phyloP scores from a whole-genome alignment of 2,113 vertebrate species.

The Sceloporus undulatus region DNA sequence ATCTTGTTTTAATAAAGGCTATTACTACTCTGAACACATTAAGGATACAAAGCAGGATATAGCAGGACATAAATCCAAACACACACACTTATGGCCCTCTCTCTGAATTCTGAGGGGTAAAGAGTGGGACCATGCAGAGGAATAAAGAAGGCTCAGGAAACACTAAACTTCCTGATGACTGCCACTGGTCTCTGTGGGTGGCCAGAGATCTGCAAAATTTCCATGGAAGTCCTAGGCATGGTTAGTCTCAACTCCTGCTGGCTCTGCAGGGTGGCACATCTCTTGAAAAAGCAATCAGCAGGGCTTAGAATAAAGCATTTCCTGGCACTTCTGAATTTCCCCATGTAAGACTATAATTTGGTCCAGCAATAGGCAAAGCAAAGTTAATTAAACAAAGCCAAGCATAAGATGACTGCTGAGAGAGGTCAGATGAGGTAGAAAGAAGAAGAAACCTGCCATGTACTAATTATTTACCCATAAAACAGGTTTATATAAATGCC shows the following conservation, averaged over 20 bases:
- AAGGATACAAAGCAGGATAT: constrained; percentile 20
- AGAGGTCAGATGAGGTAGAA: constrained; percentile 3
- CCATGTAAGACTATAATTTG: constrained; percentile 10
- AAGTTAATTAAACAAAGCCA: constrained; percentile 31
- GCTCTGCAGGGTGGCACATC: not conserved
- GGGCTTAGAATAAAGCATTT: constrained; percentile 16
- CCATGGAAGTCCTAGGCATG: not conserved
- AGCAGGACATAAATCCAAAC: constrained; percentile 40
- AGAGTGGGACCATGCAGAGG: not conserved
- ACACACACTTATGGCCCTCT: constrained; percentile 20
- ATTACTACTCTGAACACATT: not conserved
- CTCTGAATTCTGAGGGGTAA: constrained; percentile 34
- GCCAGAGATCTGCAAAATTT: constrained; percentile 24
- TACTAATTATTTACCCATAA: constrained; percentile 10
- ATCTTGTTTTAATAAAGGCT: constrained; percentile 8
- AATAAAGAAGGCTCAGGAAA: constrained; percentile 47
- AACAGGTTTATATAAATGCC: constrained; percentile 12
- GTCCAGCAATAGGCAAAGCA: not conserved
- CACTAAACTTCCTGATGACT: constrained; percentile 16
- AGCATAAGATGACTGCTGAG: constrained; percentile 7
- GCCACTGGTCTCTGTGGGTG: constrained; percentile 25
- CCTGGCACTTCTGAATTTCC: not conserved
- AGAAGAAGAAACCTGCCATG: not conserved
- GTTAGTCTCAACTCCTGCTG: constrained; percentile 6
- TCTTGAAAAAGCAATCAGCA: constrained; percentile 24